Evolutionary conservation across 2,888 invertebrate genomes (phyloP).

Genomic region (Clanis bilineata): DNA sequence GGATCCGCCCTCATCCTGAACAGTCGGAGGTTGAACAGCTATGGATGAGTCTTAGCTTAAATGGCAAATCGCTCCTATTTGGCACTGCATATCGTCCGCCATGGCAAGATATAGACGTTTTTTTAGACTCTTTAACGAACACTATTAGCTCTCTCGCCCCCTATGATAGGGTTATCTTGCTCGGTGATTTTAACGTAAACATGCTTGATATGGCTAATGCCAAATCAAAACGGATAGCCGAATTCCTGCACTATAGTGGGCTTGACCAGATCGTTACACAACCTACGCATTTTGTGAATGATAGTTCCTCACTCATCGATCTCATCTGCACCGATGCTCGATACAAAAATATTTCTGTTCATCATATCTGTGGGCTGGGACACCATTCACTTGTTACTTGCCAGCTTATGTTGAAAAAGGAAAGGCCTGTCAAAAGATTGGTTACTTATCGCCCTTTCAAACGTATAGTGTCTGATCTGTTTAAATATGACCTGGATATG

Average conservation of each 20-base stretch:
- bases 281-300: too few species aligned
- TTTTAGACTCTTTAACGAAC: background rate
- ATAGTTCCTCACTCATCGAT: too few species aligned
- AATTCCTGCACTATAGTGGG: background rate
- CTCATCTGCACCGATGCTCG: background rate
- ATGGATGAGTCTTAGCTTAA: background rate
- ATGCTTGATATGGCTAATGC: background rate
- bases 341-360: background rate
- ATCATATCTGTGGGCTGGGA: background rate
- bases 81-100: background rate
- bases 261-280: background rate
- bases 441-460: background rate
- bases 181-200: background rate
- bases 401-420: background rate
- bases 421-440: background rate
- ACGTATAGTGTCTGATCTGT: background rate
- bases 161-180: background rate
- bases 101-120: background rate
- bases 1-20: background rate
- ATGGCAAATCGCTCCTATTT: background rate
- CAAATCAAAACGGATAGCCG: background rate
- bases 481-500: background rate
- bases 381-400: background rate
- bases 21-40: background rate
- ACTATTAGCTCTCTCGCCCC: background rate